Conservation (phyloP, 2,888 invertebrate species). For the Philhelius pedissequus region DNA sequence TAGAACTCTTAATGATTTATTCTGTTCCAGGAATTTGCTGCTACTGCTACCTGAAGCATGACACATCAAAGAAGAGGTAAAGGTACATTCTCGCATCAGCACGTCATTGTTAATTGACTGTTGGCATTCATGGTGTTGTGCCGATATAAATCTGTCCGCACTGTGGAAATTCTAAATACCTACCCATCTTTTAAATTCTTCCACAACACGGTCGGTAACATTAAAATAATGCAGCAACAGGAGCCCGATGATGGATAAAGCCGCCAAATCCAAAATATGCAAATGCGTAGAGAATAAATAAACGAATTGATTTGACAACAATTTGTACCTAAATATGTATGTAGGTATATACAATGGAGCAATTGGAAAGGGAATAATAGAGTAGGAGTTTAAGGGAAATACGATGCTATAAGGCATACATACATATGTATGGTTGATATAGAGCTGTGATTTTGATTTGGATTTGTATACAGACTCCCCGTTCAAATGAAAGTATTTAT, state of each 20-base stretch:
- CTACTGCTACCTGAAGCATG: not conserved
- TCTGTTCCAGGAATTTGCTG: slow-evolving; percentile 2
- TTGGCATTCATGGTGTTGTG: slow-evolving; percentile 1
- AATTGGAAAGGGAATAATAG: no score
- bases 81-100: slow-evolving; percentile 2
- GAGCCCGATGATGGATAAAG: not conserved
- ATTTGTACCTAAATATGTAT: not conserved
- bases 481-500: not conserved
- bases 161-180: not conserved
- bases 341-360: no score
- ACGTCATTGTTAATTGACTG: slow-evolving; percentile 48
- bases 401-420: no score
- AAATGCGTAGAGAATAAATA: not conserved
- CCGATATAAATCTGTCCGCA: not conserved
- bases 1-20: not conserved
- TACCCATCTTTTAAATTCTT: not conserved
- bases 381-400: not conserved
- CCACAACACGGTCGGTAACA: not conserved
- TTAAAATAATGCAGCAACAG: not conserved
- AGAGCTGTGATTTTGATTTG: not conserved
- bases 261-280: not conserved
- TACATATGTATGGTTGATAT: not conserved
- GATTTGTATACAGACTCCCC: not conserved
- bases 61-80: slow-evolving; percentile 18
- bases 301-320: not conserved